A percentile compares a stretch with the other conserved stretches of the same genome.
These are phyloP conservation scores for Romanomermis culicivorax DNA, from an alignment of 2,888 invertebrate genomes.

Conservation along the genomic window DNA sequence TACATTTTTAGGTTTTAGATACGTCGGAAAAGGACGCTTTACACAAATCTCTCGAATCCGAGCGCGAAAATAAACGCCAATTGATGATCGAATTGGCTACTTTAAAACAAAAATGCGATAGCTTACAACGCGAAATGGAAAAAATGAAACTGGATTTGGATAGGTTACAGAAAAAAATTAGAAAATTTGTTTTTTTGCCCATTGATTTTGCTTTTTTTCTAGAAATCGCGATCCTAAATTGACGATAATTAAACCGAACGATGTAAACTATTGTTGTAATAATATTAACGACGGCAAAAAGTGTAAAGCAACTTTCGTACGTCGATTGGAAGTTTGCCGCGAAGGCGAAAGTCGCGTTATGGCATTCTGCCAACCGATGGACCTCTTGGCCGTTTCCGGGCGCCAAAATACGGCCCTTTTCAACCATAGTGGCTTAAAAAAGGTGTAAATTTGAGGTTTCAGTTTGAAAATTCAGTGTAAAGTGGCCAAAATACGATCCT, in stretches of 20 bases:
- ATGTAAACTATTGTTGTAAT: too few species aligned
- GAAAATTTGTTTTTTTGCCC: not conserved
- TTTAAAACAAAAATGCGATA: not conserved
- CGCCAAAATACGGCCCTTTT: not conserved
- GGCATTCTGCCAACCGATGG: not conserved
- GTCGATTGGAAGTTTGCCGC: not conserved
- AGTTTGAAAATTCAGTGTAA: not conserved
- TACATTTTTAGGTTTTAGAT: constrained; percentile 7
- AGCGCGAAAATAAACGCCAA: not conserved
- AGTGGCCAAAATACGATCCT: not conserved
- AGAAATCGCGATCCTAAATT: too few species aligned
- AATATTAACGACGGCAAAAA: too few species aligned
- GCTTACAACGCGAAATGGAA: not conserved
- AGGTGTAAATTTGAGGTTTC: not conserved
- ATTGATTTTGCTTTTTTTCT: not conserved
- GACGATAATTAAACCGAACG: too few species aligned
- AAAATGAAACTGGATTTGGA: not conserved
- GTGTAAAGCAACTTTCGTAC: too few species aligned
- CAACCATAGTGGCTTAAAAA: not conserved
- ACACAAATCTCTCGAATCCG: not conserved
- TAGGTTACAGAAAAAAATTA: not conserved
- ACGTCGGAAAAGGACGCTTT: constrained; percentile 5
- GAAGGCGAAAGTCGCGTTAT: constrained; percentile 1
- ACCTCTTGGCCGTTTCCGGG: not conserved
- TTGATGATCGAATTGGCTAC: constrained; percentile 2